Evolutionary conservation across 2,888 invertebrate genomes (phyloP).

Genomic region (Drosophila nr. fundita): DNA sequence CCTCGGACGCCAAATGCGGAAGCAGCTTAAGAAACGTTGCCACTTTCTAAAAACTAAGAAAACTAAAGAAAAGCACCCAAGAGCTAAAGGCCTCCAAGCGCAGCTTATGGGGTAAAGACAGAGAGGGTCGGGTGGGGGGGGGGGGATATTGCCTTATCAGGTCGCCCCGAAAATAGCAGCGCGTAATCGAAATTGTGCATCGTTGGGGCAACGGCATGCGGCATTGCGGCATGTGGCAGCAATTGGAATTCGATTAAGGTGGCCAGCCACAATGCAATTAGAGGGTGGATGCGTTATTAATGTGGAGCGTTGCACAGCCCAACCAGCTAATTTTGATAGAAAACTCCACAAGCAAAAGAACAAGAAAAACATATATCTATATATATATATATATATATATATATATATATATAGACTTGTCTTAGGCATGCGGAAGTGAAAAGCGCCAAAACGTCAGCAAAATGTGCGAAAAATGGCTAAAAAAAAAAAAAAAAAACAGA

Average conservation of each 20-base stretch:
- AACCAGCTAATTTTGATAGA: slow-evolving; percentile 41
- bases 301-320: slow-evolving; percentile 72
- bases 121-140: too few species aligned
- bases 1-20: slow-evolving; percentile 59
- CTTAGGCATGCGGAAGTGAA: slow-evolving; percentile 72
- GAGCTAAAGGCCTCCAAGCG: slow-evolving; percentile 8
- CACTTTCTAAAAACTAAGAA: slow-evolving; percentile 58
- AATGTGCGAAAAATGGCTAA: slow-evolving; percentile 68
- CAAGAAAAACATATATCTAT: slow-evolving; percentile 14
- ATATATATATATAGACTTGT: slow-evolving; percentile 14
- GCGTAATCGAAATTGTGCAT: slow-evolving; percentile 82
- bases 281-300: slow-evolving; percentile 85
- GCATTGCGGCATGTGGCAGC: slow-evolving; percentile 43
- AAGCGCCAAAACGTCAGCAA: slow-evolving; percentile 71
- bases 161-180: slow-evolving; percentile 54
- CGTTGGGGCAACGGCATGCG: slow-evolving; percentile 49
- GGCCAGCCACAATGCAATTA: slow-evolving; percentile 81
- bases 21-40: slow-evolving; percentile 55
- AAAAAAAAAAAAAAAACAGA: slow-evolving; percentile 25
- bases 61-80: slow-evolving; percentile 18
- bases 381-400: slow-evolving; percentile 21
- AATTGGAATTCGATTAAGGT: slow-evolving; percentile 75
- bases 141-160: slow-evolving; percentile 42
- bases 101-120: not conserved
- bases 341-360: slow-evolving; percentile 6